These are phyloP conservation scores for Poeciliopsis presidionis DNA, from an alignment of 2,797 vertebrate genomes.

Conservation along the genomic window DNA sequence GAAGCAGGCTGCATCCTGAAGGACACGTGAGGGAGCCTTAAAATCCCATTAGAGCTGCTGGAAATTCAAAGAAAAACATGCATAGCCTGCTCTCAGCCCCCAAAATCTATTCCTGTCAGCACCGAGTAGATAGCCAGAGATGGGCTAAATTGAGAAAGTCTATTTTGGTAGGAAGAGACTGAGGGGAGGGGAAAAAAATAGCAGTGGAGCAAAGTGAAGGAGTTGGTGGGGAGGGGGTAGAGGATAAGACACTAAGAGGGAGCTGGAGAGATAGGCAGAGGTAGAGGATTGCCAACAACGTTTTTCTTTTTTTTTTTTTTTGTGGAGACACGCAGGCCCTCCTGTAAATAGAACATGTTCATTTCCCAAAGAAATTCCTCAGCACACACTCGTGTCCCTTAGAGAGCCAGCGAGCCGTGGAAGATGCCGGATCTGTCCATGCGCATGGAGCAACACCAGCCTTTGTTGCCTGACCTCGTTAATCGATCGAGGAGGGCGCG, in stretches of 20 bases:
- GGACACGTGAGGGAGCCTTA: slow-evolving; percentile 60
- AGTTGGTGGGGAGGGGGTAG: neutral
- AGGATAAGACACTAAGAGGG: slow-evolving; percentile 12
- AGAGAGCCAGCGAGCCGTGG: slow-evolving; percentile 49
- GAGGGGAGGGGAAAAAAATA: slow-evolving; percentile 57
- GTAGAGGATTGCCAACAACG: slow-evolving; percentile 33
- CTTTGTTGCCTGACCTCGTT: slow-evolving; percentile 51
- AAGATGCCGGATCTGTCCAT: slow-evolving; percentile 15
- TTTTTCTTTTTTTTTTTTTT: slow-evolving; percentile 43
- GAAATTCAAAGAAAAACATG: slow-evolving; percentile 69
- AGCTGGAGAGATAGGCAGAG: slow-evolving; percentile 7
- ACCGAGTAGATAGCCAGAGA: slow-evolving; percentile 65
- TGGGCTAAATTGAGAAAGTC: slow-evolving; percentile 62
- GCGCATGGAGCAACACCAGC: slow-evolving; percentile 37
- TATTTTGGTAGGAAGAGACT: slow-evolving; percentile 69
- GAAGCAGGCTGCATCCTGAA: slow-evolving; percentile 56
- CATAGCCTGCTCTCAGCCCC: slow-evolving; percentile 59
- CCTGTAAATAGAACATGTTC: slow-evolving; percentile 40
- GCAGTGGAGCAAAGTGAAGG: slow-evolving; percentile 3
- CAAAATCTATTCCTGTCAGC: slow-evolving; percentile 73
- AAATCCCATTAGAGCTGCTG: slow-evolving; percentile 73
- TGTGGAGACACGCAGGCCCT: slow-evolving; percentile 25
- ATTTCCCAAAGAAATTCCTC: slow-evolving; percentile 43
- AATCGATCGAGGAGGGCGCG: slow-evolving; percentile 43
- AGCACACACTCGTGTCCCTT: slow-evolving; percentile 23